Conservation (phyloP, 2,888 invertebrate species). For the Papilio protenor region DNA sequence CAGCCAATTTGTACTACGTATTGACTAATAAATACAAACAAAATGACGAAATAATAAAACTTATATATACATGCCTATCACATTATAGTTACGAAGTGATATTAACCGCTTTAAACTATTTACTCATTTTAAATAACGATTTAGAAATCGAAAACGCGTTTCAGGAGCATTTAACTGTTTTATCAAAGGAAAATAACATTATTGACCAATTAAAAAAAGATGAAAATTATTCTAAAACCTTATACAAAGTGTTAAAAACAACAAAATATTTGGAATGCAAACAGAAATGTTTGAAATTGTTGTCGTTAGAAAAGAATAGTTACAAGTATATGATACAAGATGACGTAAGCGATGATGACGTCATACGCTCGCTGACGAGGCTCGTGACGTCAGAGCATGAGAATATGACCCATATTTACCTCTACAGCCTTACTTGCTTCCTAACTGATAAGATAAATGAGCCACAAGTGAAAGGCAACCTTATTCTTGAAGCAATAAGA, state of each 20-base stretch:
- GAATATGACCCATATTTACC: conserved; percentile 66
- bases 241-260: conserved; percentile 57
- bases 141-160: conserved; percentile 56
- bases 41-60: conserved; percentile 41
- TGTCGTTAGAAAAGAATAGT: conserved; percentile 61
- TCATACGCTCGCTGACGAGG: conserved; percentile 56
- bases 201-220: conserved; percentile 50
- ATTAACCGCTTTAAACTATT: conserved; percentile 56
- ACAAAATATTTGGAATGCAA: conserved; percentile 65
- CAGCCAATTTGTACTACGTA: conserved; percentile 53
- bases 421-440: conserved; percentile 62
- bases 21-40: conserved; percentile 48
- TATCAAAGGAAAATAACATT: conserved; percentile 47
- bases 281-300: conserved; percentile 65
- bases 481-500: conserved; percentile 58
- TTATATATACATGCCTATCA: conserved; percentile 52
- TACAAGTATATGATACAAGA: conserved; percentile 57
- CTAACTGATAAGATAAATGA: conserved; percentile 53
- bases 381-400: conserved; percentile 63
- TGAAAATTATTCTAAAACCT: conserved; percentile 51
- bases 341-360: conserved; percentile 49
- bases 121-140: conserved; percentile 55
- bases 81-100: conserved; percentile 61
- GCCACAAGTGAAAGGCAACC: conserved; percentile 36
- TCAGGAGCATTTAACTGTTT: conserved; percentile 55